A percentile compares a stretch with the other conserved stretches of the same genome.
phyloP scores from a whole-genome alignment of 2,888 invertebrate species.

The Papilio gigon region DNA sequence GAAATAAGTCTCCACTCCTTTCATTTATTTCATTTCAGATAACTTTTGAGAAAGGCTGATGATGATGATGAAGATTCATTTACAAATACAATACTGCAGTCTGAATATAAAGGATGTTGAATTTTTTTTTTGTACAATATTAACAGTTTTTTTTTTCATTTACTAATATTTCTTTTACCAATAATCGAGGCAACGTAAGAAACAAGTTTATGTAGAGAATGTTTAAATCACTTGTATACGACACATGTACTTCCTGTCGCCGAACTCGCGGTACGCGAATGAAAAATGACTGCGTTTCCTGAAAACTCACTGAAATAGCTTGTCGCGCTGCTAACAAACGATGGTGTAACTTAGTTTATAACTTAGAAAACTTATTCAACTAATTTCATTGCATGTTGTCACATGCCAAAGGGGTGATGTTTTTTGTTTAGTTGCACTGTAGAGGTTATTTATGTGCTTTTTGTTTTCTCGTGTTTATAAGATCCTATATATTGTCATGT shows the following conservation, averaged over 20 bases:
- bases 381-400: not conserved
- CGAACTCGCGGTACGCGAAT: constrained; percentile 12
- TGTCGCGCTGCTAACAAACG: constrained; percentile 9
- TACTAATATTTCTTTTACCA: no score
- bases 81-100: no score
- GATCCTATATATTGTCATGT: no score
- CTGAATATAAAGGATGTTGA: no score
- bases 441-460: not conserved
- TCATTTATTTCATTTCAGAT: no score
- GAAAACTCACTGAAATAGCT: constrained; percentile 8
- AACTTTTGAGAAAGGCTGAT: no score
- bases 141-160: no score
- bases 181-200: no score
- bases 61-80: no score
- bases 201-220: no score
- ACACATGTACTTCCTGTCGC: not conserved
- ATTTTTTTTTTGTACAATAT: no score
- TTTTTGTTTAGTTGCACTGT: not conserved
- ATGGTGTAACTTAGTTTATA: not conserved
- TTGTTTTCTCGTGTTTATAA: not conserved
- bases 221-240: constrained; percentile 1
- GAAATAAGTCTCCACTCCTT: no score
- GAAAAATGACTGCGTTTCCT: constrained; percentile 15
- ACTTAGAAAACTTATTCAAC: not conserved
- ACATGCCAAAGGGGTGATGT: not conserved